These are phyloP conservation scores for Neopelma chrysocephalum DNA, from an alignment of 2,797 vertebrate species.

Conservation along the genomic window DNA sequence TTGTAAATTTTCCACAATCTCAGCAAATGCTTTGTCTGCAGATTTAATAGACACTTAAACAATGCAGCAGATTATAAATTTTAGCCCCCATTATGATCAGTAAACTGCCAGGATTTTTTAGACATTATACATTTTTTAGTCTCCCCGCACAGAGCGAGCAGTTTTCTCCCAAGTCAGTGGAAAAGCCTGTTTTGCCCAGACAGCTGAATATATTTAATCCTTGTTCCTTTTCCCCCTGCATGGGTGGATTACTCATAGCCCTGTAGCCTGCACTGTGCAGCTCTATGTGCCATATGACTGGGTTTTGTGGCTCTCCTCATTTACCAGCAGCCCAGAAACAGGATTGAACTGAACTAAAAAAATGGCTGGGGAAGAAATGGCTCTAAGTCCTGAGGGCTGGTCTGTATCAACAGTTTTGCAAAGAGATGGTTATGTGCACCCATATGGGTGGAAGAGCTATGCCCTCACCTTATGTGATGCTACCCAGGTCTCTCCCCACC, in stretches of 20 bases:
- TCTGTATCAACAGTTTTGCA: background rate
- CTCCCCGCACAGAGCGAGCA: background rate
- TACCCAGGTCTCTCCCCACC: background rate
- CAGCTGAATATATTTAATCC: background rate
- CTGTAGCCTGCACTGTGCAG: background rate
- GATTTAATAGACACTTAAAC: constrained; percentile 4
- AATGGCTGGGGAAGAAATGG: background rate
- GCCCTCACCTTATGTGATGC: background rate
- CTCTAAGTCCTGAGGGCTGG: background rate
- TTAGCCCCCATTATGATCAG: background rate
- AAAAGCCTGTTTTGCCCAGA: background rate
- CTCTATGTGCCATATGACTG: rapidly evolving
- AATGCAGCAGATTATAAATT: constrained; percentile 25
- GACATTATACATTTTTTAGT: background rate
- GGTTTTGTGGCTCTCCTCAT: background rate
- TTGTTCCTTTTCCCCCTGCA: background rate
- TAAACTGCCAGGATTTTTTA: background rate
- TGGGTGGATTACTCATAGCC: background rate
- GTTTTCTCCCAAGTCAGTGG: background rate
- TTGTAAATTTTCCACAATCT: constrained; percentile 38
- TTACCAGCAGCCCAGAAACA: background rate
- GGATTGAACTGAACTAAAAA: background rate
- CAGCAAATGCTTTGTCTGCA: constrained; percentile 45
- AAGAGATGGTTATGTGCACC: background rate
- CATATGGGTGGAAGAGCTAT: rapidly evolving